Conservation (phyloP, 2,113 vertebrate genomes). For the Nyctibius bracteatus region DNA sequence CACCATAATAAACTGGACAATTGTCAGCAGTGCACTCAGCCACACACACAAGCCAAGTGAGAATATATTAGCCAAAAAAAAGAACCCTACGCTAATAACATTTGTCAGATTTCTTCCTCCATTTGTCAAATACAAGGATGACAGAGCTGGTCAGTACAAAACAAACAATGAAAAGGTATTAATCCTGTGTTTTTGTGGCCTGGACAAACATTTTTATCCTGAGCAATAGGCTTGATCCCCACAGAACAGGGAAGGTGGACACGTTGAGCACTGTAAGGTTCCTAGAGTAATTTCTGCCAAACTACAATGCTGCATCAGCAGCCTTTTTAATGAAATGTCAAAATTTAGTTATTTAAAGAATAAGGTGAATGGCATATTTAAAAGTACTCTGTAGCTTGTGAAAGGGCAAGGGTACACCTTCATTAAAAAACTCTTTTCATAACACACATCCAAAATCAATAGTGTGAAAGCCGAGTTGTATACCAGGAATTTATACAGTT, state of each 20-base stretch:
- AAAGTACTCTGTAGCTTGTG: constrained; percentile 2
- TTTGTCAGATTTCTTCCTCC: not conserved
- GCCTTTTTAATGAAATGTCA: not conserved
- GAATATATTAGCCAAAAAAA: not conserved
- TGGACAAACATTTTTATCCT: not conserved
- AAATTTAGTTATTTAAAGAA: not conserved
- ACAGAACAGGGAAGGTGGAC: not conserved
- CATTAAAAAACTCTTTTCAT: not conserved
- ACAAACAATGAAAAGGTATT: not conserved
- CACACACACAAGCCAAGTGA: not conserved
- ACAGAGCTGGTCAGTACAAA: not conserved
- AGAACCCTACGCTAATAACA: not conserved
- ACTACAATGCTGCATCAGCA: not conserved
- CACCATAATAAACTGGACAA: not conserved
- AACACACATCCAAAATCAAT: not conserved
- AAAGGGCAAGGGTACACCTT: not conserved
- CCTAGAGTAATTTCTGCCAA: not conserved
- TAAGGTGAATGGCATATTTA: not conserved
- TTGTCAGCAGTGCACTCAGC: not conserved
- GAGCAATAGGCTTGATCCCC: not conserved
- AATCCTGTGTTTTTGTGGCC: not conserved
- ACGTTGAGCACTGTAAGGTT: not conserved
- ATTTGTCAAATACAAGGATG: not conserved
- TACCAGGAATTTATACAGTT: not conserved
- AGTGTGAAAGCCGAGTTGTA: not conserved